phyloP scores from a whole-genome alignment of 2,888 invertebrate species.

The Cloeon dipterum region DNA sequence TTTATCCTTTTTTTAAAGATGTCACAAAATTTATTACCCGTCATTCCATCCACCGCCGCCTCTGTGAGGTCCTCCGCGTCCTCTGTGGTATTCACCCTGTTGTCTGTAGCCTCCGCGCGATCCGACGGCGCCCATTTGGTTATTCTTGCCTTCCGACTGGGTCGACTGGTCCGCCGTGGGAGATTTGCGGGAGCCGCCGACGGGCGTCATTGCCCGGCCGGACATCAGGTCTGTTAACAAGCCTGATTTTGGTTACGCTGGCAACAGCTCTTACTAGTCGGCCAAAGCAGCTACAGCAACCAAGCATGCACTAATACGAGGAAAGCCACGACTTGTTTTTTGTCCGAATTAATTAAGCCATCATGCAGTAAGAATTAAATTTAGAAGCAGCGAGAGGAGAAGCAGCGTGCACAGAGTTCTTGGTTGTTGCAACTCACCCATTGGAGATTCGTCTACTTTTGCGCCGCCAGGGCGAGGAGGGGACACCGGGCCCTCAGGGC shows the following conservation, averaged over 20 bases:
- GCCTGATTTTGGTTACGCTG: too few relatives aligned
- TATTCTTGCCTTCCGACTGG: conserved; percentile 23
- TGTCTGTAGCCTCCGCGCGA: conserved; percentile 1
- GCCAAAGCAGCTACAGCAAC: conserved; percentile 1
- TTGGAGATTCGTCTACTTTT: conserved; percentile 12
- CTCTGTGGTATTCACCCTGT: conserved; percentile 15
- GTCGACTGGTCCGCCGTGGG: conserved; percentile 69
- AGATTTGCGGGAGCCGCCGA: conserved; percentile 51
- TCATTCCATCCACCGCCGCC: conserved; percentile 5
- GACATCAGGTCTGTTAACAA: conserved; percentile 50
- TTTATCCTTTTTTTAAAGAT: too few relatives aligned
- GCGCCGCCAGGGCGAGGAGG: conserved; percentile 6
- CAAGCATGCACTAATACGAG: neutral
- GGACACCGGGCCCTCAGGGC: too few relatives aligned
- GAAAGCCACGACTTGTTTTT: neutral
- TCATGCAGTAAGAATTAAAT: neutral
- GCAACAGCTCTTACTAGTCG: conserved; percentile 3
- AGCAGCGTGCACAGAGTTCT: too few relatives aligned
- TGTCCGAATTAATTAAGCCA: neutral
- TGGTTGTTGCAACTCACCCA: neutral
- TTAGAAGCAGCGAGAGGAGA: neutral
- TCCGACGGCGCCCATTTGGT: conserved; percentile 5
- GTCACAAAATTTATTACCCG: too few relatives aligned
- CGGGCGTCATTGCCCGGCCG: conserved; percentile 56
- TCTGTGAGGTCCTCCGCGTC: conserved; percentile 8